A percentile compares a stretch with the other conserved stretches of the same genome.
Conservation (phyloP, 2,113 vertebrate genomes). For the Pica pica region DNA sequence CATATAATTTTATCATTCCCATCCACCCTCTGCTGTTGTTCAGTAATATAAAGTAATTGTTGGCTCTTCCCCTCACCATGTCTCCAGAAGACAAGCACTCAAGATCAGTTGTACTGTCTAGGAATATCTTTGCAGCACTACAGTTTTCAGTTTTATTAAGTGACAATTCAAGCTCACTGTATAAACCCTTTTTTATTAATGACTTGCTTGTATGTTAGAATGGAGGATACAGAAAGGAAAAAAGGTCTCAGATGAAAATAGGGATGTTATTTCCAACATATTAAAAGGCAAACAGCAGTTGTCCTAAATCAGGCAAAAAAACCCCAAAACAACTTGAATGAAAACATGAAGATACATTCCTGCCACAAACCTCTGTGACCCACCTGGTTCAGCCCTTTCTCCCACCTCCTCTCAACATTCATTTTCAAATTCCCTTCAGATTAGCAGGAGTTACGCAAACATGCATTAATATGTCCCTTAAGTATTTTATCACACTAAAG, state of each 20-base stretch:
- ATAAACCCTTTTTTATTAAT: constrained; percentile 28
- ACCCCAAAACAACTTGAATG: neutral
- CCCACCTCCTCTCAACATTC: neutral
- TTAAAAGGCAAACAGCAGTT: neutral
- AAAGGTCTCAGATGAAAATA: neutral
- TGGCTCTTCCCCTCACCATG: neutral
- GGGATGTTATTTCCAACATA: neutral
- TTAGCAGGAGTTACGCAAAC: neutral
- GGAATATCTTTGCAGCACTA: constrained; percentile 3
- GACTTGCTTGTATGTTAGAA: neutral
- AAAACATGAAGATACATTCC: neutral
- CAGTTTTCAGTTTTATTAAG: constrained; percentile 8
- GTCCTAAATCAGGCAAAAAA: neutral
- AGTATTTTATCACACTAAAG: constrained; percentile 12
- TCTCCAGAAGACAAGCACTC: neutral
- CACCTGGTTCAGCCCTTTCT: neutral
- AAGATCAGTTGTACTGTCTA: neutral
- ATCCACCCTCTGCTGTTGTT: neutral
- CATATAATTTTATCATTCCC: neutral
- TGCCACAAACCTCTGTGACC: neutral
- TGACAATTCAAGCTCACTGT: neutral
- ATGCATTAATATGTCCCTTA: neutral
- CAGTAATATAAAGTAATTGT: neutral
- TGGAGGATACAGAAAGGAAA: neutral
- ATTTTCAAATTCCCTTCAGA: neutral